Base-by-base conservation (phyloP, 2,113 vertebrate species). In the Peromyscus californicus region DNA sequence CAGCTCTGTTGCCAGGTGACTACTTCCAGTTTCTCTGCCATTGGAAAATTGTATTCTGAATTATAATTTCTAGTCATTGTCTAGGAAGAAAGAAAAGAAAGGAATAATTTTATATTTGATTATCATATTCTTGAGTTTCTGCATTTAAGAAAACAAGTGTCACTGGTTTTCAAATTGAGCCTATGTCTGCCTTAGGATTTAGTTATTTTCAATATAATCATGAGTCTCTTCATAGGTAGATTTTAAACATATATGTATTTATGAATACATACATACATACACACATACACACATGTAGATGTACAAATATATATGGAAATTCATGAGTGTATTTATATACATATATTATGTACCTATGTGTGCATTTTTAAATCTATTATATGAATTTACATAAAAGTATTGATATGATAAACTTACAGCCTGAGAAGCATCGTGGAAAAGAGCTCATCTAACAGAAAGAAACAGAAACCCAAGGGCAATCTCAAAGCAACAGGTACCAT, bases 141-240 rank as follows among this genome's bases (percentile, higher is more conserved):
- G 29, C 83, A 70, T 70, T 86, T 88, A 88, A 88, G 72, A 79
- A 97, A 93, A 51, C 17, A 93, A 80, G 63, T 26, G 5, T 74
- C 22, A 16, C 12, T 76, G 51, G 13, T 54, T 85, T 87, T 90
- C 74, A 90, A 26, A 76, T 5, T 16, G 19, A 90, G 29, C 26
- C 85, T 67, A 31, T 74, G 9, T 39, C 3, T 69, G 16, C 75
- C 72, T 90, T 75, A 42, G 9, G 45, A 74, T 87, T 93, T 72
- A 74, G n/a, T 57, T 3, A 3, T 48, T 76, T 26, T 94, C 26
- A 74, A 33, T 72, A 84, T 26, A 74, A 70, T n/a, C 39, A 61
- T 29, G 31, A 92, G 36, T 33, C 39, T 54, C 17, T 7, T 79
- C 54, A 67, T 61, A 65, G 21, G 31, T 31, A 78, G 9, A 74